A percentile compares a stretch with the other conserved stretches of the same genome.
Conservation (phyloP, 1,140 invertebrate species). For the Matsumurasca onukii region DNA sequence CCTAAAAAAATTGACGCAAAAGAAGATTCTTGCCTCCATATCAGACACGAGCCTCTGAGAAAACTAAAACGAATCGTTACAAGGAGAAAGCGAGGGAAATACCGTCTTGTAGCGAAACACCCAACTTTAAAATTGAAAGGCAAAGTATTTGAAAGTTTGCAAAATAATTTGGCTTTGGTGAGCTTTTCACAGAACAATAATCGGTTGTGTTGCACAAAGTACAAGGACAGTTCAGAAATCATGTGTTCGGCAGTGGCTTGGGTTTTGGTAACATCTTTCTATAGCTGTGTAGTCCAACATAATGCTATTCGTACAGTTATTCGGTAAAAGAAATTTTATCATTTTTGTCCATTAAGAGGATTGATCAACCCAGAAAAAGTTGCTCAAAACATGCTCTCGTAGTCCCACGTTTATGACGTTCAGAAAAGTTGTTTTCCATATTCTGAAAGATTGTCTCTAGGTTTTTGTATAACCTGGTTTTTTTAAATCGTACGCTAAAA, state of each 20-base stretch:
- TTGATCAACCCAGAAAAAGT: too few relatives aligned
- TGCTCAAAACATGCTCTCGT: too few relatives aligned
- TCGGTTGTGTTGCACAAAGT: neutral
- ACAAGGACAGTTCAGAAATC: neutral
- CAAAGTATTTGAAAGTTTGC: constrained; percentile 5
- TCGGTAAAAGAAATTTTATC: too few relatives aligned
- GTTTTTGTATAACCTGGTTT: too few relatives aligned
- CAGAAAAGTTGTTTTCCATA: too few relatives aligned
- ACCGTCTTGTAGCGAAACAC: neutral
- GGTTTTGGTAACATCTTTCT: neutral
- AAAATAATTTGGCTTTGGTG: neutral
- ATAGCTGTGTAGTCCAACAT: neutral
- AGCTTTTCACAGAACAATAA: neutral
- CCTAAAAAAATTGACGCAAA: neutral
- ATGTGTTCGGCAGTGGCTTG: neutral
- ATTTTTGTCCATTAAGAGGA: too few relatives aligned
- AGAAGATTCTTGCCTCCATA: neutral
- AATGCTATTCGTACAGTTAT: neutral
- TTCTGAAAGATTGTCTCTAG: too few relatives aligned
- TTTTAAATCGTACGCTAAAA: too few relatives aligned
- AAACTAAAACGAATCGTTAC: constrained; percentile 4
- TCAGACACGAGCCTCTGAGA: neutral
- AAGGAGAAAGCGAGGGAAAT: constrained; percentile 12
- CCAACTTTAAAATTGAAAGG: constrained; percentile 3
- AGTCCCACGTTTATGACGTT: too few relatives aligned